Evolutionary conservation across 2,888 invertebrate species (phyloP).

Genomic region (Xylocampa areola): DNA sequence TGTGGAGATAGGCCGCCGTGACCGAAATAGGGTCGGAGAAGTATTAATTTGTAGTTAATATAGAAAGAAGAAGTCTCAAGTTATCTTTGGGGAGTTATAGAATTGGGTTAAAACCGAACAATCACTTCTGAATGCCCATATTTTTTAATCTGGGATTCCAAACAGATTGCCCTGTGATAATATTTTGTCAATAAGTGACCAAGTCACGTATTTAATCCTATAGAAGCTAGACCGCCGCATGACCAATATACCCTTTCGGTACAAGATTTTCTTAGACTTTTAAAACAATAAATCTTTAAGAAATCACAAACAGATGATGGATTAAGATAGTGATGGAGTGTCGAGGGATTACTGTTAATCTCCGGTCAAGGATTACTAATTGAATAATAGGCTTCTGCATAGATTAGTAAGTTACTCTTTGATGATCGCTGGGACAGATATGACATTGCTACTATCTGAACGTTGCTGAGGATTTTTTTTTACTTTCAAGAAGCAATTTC

Average conservation of each 20-base stretch:
- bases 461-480: not conserved
- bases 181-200: not conserved
- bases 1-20: too few relatives aligned
- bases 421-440: not conserved
- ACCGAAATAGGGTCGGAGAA: too few relatives aligned
- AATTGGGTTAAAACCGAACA: too few relatives aligned
- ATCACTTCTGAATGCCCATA: not conserved
- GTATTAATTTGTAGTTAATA: too few relatives aligned
- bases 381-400: constrained; percentile 25
- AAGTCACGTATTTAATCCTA: constrained; percentile 15
- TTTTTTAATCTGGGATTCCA: not conserved
- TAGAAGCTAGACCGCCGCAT: constrained; percentile 28
- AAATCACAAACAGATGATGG: constrained; percentile 17
- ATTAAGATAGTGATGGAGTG: constrained; percentile 25
- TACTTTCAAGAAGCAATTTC: constrained; percentile 9
- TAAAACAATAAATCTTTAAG: constrained; percentile 26
- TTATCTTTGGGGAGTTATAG: too few relatives aligned
- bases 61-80: too few relatives aligned
- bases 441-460: constrained; percentile 1
- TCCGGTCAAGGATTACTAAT: constrained; percentile 22
- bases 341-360: constrained; percentile 10
- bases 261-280: constrained; percentile 15
- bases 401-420: constrained; percentile 26
- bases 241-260: constrained; percentile 6
- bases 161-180: not conserved